Base-by-base conservation (phyloP, 2,888 invertebrate species). In the Galerucella nymphaeae region DNA sequence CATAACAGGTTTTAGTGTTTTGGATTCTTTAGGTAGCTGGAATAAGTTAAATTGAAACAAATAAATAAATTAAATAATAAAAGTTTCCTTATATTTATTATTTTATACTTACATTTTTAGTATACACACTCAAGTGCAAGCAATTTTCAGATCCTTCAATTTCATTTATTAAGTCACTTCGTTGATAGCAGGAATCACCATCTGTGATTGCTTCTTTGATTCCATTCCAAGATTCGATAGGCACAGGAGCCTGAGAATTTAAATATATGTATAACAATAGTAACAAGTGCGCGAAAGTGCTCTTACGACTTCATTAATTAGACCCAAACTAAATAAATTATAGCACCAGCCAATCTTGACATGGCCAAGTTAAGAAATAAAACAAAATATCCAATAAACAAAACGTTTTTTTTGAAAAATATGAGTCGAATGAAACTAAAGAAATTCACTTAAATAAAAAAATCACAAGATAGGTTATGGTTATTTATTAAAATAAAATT, bases 1-100 rank as follows among this genome's bases (percentile, higher is more conserved):
- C 86, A 87, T 86, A 1, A 87, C 86, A 5, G 86, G 85, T 72
- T 83, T 84, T 8, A 66, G 45, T 13, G 38, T 45, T 10, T 69
- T 66, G n/a, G 65, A 66, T 16, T 62, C 71, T 61, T 59, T 45
- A n/a, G 76, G 73, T 10, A 78, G 48, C 77, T 78, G 20, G 53
- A 72, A 75, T 62, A 23, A 62, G 53, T 61, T 23, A 0, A 20
- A 41, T 8, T 10, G 18, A 4, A 42, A 41, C 20, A n/a, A 30
- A 30, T 5, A 23, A 30, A 30, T 30, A 58, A n/a, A n/a, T n/a
- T n/a, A n/a, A n/a, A n/a, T n/a, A 23, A 2, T 58, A 20, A 58
- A 58, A 20, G 9, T 20, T 5, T 4, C 11, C 4, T 14, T 11
- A 38, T 38, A 1, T 38, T 6, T 8, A 38, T 38, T 38, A 23